These are phyloP conservation scores for Rhincodon typus DNA, from an alignment of 2,797 vertebrate genomes.

Conservation along the genomic window DNA sequence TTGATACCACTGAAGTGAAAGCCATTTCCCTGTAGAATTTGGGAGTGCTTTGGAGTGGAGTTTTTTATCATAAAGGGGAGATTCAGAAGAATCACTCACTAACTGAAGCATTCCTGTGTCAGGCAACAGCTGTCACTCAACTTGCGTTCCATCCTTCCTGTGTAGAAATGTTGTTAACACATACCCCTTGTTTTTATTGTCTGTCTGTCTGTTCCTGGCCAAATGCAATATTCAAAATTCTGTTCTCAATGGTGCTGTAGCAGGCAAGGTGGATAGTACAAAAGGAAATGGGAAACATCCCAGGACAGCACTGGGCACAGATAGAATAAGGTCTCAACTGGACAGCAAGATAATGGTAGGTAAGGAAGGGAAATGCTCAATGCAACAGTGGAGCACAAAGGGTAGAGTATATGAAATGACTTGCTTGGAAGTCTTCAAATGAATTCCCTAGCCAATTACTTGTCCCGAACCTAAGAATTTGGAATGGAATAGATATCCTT, in stretches of 20 bases:
- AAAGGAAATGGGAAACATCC: background rate
- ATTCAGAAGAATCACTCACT: slow-evolving; percentile 1
- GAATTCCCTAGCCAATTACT: background rate
- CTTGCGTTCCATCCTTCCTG: background rate
- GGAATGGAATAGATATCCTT: background rate
- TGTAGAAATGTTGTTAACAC: background rate
- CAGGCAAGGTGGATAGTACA: background rate
- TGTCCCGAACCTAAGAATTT: background rate
- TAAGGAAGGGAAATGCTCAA: background rate
- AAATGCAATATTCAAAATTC: background rate
- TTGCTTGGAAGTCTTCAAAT: background rate
- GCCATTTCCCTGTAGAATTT: background rate
- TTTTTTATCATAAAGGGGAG: background rate
- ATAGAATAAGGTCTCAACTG: background rate
- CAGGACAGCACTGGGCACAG: too few relatives aligned
- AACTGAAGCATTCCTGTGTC: background rate
- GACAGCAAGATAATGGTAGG: background rate
- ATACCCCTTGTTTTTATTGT: background rate
- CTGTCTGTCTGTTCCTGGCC: background rate
- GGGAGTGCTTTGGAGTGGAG: background rate
- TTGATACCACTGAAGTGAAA: background rate
- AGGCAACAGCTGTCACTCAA: slow-evolving; percentile 6
- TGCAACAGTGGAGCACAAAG: too few relatives aligned
- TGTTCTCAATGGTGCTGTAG: background rate
- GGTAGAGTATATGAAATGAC: background rate